phyloP scores from a whole-genome alignment of 2,797 vertebrate genomes.

The Poecile montanus region DNA sequence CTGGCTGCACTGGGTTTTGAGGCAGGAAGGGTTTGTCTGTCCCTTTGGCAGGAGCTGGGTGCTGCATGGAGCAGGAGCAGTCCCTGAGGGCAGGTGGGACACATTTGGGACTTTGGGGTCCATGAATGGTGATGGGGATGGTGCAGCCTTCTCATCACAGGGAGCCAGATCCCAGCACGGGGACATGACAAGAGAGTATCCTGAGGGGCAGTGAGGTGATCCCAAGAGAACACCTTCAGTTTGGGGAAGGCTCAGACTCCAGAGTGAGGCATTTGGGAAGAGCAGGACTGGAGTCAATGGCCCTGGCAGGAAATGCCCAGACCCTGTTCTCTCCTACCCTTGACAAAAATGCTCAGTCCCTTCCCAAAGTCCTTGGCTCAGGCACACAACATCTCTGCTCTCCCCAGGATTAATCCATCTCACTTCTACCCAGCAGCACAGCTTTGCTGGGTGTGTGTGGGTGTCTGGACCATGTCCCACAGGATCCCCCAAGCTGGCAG shows the following conservation, averaged over 20 bases:
- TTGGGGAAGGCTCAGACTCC: not conserved
- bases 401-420: accelerated
- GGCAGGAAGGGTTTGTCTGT: not conserved
- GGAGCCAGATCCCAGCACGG: accelerated
- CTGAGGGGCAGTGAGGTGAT: not conserved
- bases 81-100: not conserved
- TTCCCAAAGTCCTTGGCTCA: not conserved
- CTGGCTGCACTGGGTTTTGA: accelerated
- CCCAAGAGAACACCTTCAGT: accelerated
- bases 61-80: not conserved
- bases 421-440: accelerated
- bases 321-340: not conserved
- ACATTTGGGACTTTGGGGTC: not conserved
- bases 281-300: not conserved
- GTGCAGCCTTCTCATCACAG: accelerated
- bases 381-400: not conserved
- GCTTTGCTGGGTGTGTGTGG: accelerated
- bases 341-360: accelerated
- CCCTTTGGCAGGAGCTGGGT: not conserved
- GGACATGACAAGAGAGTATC: accelerated
- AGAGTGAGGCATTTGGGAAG: accelerated
- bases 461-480: accelerated
- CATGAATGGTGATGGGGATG: accelerated
- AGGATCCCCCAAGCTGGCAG: not conserved
- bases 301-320: accelerated